Evolutionary conservation across 2,888 invertebrate genomes (phyloP).

Genomic region (Phengaris arion): DNA sequence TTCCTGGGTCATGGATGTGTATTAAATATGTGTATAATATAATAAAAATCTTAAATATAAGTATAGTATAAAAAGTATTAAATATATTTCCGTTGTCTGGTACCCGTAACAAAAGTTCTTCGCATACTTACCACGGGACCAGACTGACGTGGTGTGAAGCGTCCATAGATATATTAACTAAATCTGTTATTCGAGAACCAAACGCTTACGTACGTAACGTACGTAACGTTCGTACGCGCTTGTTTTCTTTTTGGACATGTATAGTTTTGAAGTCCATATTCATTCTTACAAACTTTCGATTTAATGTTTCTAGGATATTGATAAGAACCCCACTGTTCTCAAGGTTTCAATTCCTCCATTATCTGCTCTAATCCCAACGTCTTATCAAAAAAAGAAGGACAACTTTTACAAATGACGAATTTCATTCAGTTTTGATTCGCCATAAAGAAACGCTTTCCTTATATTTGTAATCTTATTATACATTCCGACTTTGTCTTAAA

Average conservation of each 20-base stretch:
- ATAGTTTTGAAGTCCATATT: background rate
- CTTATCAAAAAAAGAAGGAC: background rate
- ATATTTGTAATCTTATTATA: constrained; percentile 1
- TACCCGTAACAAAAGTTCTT: no score
- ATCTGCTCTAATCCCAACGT: background rate
- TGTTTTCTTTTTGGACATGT: background rate
- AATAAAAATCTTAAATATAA: no score
- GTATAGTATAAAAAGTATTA: no score
- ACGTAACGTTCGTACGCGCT: background rate
- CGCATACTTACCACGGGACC: no score
- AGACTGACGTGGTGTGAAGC: no score
- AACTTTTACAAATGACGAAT: background rate
- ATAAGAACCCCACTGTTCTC: background rate
- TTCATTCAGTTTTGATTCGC: background rate
- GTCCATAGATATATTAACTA: no score
- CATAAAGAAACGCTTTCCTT: background rate
- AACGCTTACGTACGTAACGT: no score
- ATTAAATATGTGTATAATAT: no score
- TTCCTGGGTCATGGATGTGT: no score
- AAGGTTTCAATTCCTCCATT: background rate
- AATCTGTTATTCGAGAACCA: no score
- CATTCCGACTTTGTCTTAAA: constrained; percentile 11
- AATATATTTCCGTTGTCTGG: no score
- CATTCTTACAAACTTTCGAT: background rate
- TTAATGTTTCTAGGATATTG: background rate